Conservation (phyloP, 2,888 invertebrate genomes). For the Orchesella flavescens region DNA sequence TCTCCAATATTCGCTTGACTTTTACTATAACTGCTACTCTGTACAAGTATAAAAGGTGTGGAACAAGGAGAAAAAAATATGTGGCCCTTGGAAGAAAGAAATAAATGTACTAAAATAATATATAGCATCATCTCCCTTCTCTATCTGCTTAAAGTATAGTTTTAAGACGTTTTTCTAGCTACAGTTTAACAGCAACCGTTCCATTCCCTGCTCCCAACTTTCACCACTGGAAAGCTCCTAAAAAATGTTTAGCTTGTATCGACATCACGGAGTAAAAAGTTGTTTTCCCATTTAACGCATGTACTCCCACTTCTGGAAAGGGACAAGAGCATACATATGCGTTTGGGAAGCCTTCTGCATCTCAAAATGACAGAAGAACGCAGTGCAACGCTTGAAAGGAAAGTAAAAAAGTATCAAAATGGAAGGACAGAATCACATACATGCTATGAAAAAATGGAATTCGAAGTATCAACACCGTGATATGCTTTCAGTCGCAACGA, state of each 20-base stretch:
- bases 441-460: too few species aligned
- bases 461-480: too few species aligned
- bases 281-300: too few species aligned
- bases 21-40: constrained; percentile 3
- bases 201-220: constrained; percentile 22
- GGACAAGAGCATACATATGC: too few species aligned
- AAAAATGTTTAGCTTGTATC: constrained; percentile 10
- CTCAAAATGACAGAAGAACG: too few species aligned
- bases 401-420: too few species aligned
- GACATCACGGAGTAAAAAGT: too few species aligned
- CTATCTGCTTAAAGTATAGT: constrained; percentile 14
- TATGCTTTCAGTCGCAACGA: too few species aligned
- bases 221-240: constrained; percentile 44
- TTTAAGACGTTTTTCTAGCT: constrained; percentile 37
- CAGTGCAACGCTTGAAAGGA: too few species aligned
- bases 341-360: too few species aligned
- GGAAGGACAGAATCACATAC: too few species aligned
- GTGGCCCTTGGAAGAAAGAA: constrained; percentile 14
- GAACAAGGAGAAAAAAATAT: not conserved
- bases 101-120: constrained; percentile 6
- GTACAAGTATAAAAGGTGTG: constrained; percentile 2
- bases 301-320: too few species aligned
- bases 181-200: not conserved
- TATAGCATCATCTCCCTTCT: constrained; percentile 25
- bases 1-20: constrained; percentile 51